Evolutionary conservation across 2,888 invertebrate genomes (phyloP).

Genomic region (Xylota sylvarum): DNA sequence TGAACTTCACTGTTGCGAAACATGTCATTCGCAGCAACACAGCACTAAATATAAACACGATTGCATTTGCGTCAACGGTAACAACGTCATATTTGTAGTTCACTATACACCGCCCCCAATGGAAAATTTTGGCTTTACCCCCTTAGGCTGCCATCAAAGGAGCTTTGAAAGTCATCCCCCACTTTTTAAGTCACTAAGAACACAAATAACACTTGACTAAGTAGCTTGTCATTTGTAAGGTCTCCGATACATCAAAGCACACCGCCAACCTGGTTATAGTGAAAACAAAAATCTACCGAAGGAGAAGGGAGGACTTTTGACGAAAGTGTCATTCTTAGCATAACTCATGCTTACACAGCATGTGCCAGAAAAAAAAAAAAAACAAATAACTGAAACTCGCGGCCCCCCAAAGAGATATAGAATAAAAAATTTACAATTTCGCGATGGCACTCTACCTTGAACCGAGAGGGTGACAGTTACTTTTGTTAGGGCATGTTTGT

Average conservation of each 20-base stretch:
- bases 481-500: background rate
- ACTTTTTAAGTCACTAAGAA: constrained; percentile 24
- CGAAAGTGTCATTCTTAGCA: background rate
- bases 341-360: background rate
- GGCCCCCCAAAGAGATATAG: background rate
- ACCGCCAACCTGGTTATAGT: constrained; percentile 34
- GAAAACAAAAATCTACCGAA: background rate
- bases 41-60: background rate
- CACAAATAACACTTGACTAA: constrained; percentile 50
- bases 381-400: background rate
- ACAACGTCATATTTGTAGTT: background rate
- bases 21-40: too few species aligned
- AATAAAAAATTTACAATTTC: background rate
- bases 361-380: background rate
- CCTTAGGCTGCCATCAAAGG: constrained; percentile 16
- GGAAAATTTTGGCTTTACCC: constrained; percentile 23
- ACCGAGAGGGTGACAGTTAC: background rate
- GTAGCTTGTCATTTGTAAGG: constrained; percentile 63
- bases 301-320: constrained; percentile 5
- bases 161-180: constrained; percentile 42
- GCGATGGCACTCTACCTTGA: background rate
- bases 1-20: constrained; percentile 20
- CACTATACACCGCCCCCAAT: background rate
- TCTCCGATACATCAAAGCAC: constrained; percentile 38
- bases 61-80: background rate